Percentiles rank a stretch among this genome's conserved stretches.
Conservation (phyloP, 2,797 vertebrate genomes). For the Rhynchonycteris naso region DNA sequence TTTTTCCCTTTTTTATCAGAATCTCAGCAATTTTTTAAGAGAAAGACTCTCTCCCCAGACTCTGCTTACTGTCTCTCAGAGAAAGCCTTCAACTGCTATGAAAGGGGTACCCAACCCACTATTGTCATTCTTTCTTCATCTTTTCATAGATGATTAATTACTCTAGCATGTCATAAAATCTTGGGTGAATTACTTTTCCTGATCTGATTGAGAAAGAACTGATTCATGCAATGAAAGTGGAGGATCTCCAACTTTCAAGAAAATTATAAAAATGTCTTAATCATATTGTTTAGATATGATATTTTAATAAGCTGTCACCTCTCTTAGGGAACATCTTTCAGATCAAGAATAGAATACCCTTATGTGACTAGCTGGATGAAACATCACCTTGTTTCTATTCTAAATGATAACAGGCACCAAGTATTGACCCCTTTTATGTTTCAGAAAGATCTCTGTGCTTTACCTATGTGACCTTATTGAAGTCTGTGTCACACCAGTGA, state of each 20-base stretch:
- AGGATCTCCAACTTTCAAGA: neutral
- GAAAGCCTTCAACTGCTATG: neutral
- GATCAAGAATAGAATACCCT: neutral
- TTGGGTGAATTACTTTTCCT: neutral
- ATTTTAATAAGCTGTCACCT: neutral
- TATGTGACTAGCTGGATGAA: neutral
- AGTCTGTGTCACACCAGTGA: neutral
- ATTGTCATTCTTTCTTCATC: neutral
- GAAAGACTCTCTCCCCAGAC: neutral
- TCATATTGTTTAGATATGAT: neutral
- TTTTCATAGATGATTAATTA: neutral
- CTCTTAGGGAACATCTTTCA: neutral
- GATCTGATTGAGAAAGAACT: neutral
- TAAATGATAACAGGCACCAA: neutral
- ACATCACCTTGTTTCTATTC: neutral
- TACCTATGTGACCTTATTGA: neutral
- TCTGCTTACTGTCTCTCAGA: neutral
- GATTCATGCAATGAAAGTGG: neutral
- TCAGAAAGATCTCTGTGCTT: neutral
- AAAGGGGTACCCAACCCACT: neutral
- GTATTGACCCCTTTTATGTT: neutral
- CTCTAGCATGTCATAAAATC: neutral
- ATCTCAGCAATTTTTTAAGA: neutral
- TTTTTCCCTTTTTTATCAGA: neutral
- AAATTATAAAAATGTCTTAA: neutral